These are phyloP conservation scores for Augochlora pura DNA, from an alignment of 1,140 invertebrate species.

Conservation along the genomic window DNA sequence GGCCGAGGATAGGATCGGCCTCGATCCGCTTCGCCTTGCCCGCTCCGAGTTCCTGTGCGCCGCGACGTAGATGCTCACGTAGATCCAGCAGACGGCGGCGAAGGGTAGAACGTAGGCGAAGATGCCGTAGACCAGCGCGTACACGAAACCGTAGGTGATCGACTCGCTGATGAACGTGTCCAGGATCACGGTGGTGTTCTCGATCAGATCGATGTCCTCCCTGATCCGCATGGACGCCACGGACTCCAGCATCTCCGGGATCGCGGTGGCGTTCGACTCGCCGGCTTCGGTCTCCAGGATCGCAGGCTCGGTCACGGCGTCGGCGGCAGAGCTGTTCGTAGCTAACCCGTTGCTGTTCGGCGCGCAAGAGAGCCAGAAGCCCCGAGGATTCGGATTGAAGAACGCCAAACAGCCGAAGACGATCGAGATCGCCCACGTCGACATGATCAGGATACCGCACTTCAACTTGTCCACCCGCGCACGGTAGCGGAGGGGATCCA, in stretches of 20 bases:
- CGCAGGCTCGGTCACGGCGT: background rate
- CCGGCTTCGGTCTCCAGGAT: background rate
- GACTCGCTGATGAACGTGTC: background rate
- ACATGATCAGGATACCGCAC: slow-evolving; percentile 85
- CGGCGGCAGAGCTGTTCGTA: background rate
- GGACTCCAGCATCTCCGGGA: background rate
- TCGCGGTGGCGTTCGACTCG: slow-evolving; percentile 3
- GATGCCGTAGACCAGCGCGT: slow-evolving; percentile 80
- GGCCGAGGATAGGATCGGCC: slow-evolving; percentile 77
- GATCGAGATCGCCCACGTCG: slow-evolving; percentile 84
- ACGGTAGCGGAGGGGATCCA: slow-evolving; percentile 92
- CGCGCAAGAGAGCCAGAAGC: slow-evolving; percentile 80
- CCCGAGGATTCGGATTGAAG: slow-evolving; percentile 80
- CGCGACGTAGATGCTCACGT: slow-evolving; percentile 86
- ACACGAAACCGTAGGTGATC: slow-evolving; percentile 72
- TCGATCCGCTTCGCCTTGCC: slow-evolving; percentile 84
- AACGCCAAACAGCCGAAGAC: slow-evolving; percentile 81
- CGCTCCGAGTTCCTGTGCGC: slow-evolving; percentile 86
- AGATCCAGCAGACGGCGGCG: slow-evolving; percentile 85
- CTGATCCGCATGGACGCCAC: background rate
- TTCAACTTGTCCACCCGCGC: slow-evolving; percentile 87
- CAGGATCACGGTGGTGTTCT: slow-evolving; percentile 48
- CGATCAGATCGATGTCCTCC: slow-evolving; percentile 10
- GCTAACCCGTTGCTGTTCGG: background rate
- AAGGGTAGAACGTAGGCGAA: slow-evolving; percentile 86